Percentiles rank a stretch among this genome's conserved stretches.
Conservation (phyloP, 2,888 invertebrate genomes). For the Acleris literana region DNA sequence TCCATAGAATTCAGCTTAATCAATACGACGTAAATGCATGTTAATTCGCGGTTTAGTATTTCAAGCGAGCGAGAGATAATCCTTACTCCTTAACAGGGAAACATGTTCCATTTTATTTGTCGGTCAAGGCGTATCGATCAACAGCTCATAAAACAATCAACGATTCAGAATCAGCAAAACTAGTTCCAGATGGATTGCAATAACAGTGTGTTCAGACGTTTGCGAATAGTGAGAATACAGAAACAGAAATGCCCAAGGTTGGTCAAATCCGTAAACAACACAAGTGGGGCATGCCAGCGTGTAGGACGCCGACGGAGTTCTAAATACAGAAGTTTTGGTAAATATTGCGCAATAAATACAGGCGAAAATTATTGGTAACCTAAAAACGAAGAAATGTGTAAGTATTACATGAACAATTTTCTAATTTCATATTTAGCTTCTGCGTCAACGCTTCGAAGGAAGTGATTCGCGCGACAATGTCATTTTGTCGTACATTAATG, state of each 20-base stretch:
- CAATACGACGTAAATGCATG: too few relatives aligned
- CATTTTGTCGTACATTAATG: constrained; percentile 4
- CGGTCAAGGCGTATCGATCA: too few relatives aligned
- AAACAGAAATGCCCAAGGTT: constrained; percentile 57
- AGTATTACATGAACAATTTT: neutral
- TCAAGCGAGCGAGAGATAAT: too few relatives aligned
- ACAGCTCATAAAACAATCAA: constrained; percentile 2
- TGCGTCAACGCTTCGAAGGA: constrained; percentile 13
- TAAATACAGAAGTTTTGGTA: constrained; percentile 52
- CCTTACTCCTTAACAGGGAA: too few relatives aligned
- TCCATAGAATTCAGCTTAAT: too few relatives aligned
- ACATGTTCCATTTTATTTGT: too few relatives aligned
- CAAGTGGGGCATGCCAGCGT: constrained; percentile 57
- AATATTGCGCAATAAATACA: constrained; percentile 36
- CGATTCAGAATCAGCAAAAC: neutral
- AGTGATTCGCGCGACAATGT: neutral
- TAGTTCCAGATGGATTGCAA: constrained; percentile 20
- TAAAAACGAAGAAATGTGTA: constrained; percentile 24
- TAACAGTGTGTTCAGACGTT: constrained; percentile 13
- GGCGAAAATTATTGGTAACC: constrained; percentile 31
- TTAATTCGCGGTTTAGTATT: too few relatives aligned
- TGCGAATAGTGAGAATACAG: constrained; percentile 11
- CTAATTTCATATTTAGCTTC: constrained; percentile 7
- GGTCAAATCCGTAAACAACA: constrained; percentile 58
- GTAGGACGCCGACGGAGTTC: constrained; percentile 58